Conservation (phyloP, 1,140 invertebrate genomes). For the Cotesia chilonis region DNA sequence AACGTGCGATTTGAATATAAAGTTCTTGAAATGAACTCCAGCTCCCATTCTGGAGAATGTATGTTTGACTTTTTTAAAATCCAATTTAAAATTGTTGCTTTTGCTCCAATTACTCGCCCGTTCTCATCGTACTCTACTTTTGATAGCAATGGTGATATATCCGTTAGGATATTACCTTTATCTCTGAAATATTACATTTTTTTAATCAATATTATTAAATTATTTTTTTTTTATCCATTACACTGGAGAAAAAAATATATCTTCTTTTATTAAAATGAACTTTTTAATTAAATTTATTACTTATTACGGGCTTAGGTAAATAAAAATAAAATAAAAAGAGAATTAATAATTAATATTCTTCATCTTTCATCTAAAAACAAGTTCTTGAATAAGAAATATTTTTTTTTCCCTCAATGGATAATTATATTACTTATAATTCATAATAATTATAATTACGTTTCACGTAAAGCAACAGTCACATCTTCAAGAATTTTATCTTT, state of each 20-base stretch:
- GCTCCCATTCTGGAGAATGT: conserved; percentile 55
- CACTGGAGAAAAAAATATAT: background rate
- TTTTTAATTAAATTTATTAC: no score
- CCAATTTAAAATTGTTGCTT: conserved; percentile 61
- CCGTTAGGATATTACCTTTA: conserved; percentile 49
- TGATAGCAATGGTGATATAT: conserved; percentile 53
- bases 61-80: conserved; percentile 58
- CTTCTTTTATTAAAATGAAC: no score
- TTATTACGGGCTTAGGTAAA: no score
- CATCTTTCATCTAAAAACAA: no score
- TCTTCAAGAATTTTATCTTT: conserved; percentile 51
- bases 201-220: background rate
- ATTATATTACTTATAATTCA: background rate
- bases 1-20: conserved; percentile 50
- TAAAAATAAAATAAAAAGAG: no score
- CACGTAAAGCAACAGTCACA: conserved; percentile 50
- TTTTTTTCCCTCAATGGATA: no score
- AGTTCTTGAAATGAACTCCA: conserved; percentile 58
- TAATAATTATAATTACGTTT: conserved; percentile 45
- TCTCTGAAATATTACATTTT: conserved; percentile 15
- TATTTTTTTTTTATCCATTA: background rate
- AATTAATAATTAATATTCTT: no score
- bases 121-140: conserved; percentile 50
- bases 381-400: no score
- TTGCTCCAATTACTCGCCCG: conserved; percentile 50